Evolutionary conservation across 2,797 vertebrate species (phyloP), one percentile per base, ranked within the genome.

Genomic region (Pipistrellus pygmaeus): DNA sequence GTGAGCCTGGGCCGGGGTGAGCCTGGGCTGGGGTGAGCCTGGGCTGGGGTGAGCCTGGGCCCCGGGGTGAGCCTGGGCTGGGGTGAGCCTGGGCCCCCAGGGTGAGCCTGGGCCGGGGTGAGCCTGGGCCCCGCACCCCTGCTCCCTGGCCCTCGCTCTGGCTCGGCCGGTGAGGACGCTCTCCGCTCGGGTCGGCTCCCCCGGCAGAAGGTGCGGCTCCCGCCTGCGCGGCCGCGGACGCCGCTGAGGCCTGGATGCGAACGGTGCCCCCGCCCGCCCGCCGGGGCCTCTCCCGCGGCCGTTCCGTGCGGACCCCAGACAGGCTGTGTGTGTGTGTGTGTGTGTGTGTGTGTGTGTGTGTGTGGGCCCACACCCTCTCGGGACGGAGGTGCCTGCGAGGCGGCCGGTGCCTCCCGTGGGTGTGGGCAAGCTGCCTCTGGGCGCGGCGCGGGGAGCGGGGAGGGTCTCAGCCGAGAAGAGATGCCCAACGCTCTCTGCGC

Each of bases 281-380:
- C 84, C 81, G 93, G 3, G 18, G 25, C 64, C 85, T 85, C 83
- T 60, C 14, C 51, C n/a, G 90, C 85, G 32, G 81, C 38, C 96
- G 96, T 95, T 96, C 96, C 64, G 83, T 55, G 77, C 0, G 95
- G 97, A 97, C 97, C 96, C 96, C 97, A 97, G 97, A 92, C 97
- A n/a, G n/a, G n/a, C n/a, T n/a, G n/a, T n/a, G n/a, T n/a, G n/a
- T n/a, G n/a, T n/a, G n/a, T n/a, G n/a, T n/a, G n/a, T n/a, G n/a
- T n/a, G n/a, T n/a, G n/a, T n/a, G n/a, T n/a, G n/a, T n/a, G n/a
- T n/a, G n/a, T n/a, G n/a, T n/a, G n/a, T n/a, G n/a, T n/a, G n/a
- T n/a, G n/a, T n/a, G n/a, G 97, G 97, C 97, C 96, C 93, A 96
- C 97, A 96, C 94, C 96, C 97, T 96, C 97, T 89, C 27, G 96